Evolutionary conservation across 2,113 vertebrate genomes (phyloP), one percentile per base, ranked within the genome.

Genomic region (Lepisosteus oculatus): DNA sequence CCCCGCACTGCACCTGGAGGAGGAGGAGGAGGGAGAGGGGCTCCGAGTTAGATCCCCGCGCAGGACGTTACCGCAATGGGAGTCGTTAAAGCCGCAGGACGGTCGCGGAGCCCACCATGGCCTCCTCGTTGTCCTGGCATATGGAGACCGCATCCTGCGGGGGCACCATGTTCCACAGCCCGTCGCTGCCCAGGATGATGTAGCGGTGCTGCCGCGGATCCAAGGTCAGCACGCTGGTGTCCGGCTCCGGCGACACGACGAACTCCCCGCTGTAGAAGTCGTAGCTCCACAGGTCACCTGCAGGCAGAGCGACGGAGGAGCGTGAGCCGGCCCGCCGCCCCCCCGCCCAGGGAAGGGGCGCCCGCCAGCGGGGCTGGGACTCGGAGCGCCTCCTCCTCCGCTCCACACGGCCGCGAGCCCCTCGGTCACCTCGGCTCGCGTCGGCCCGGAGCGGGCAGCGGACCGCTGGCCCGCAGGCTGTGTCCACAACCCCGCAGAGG

Each of bases 101-200:
- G 7, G 12, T 2, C 41, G 4, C 29, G 3, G 68, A 2, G 29
- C 6, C 8, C 67, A 92, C 92, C 86, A 87, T 81, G 81, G 87
- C 85, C 79, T 95, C 94, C 80, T 99, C 96, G 4, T 97, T 95
- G 77, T 95, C 95, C 80, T 95, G 93, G 81, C 96, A 99, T 92
- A 98, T 95, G 59, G 94, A 95, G 65, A 99, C 93, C 3, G 97
- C 96, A 54, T 98, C 96, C 56, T 97, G 96, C 6, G 97, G 93
- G 0, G 97, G 94, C 85, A 99, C 95, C 96, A 99, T 98, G 81
- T 99, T 99, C 97, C 97, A 99, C 43, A 99, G 90, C 0, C 97
- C 97, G 3, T 99, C 97, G 0, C 96, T 98, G 72, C 96, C 97
- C n/a, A 99, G 89, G 78, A 99, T 97, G 76, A 99, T 94, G 73